Percentiles rank a stretch among this genome's conserved stretches.
Conservation (phyloP, 1,140 invertebrate genomes). For the Penaeus indicus region DNA sequence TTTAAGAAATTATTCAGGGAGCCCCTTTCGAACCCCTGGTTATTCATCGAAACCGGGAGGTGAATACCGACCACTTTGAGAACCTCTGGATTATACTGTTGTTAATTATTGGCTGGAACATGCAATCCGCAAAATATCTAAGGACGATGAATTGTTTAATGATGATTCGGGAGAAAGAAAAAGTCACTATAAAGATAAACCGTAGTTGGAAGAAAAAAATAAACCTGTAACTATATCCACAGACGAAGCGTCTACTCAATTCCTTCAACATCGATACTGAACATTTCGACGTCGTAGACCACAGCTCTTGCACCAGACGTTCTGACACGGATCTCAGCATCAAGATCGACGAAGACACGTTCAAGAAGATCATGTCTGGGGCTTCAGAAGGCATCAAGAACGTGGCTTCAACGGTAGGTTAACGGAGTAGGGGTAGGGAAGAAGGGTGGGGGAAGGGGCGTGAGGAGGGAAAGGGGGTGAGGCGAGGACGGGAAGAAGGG, state of each 20-base stretch:
- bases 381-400: conserved; percentile 49
- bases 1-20: too few species aligned
- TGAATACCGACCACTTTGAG: too few species aligned
- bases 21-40: too few species aligned
- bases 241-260: conserved; percentile 77
- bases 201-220: not conserved
- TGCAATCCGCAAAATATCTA: too few species aligned
- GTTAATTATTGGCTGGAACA: too few species aligned
- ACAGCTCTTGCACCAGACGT: conserved; percentile 75
- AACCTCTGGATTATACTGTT: too few species aligned
- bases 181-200: not conserved
- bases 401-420: conserved; percentile 49
- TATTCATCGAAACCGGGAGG: too few species aligned
- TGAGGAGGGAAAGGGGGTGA: not conserved
- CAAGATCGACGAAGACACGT: conserved; percentile 81
- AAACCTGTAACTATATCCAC: conserved; percentile 57
- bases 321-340: conserved; percentile 78
- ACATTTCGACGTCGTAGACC: conserved; percentile 81
- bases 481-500: not conserved
- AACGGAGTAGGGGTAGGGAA: not conserved
- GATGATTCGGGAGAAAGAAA: too few species aligned
- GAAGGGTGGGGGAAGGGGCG: not conserved
- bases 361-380: conserved; percentile 70
- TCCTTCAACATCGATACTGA: conserved; percentile 79
- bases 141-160: too few species aligned